Evolutionary conservation across 2,888 invertebrate species (phyloP), one percentile per base, ranked within the genome.

Genomic region (Andrena minutula): DNA sequence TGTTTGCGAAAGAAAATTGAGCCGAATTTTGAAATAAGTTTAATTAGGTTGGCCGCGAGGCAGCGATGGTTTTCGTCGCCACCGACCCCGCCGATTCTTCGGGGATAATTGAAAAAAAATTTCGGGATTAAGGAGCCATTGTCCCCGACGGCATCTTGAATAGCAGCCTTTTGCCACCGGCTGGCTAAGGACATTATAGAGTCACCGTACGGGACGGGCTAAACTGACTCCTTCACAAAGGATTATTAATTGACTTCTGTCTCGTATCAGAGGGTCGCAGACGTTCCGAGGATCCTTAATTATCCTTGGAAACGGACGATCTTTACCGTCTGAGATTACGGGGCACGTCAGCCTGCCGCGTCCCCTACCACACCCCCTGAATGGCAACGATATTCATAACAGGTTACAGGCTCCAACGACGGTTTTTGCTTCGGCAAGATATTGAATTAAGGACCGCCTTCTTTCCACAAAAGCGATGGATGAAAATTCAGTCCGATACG

Each of bases 231-330:
- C 87, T 79, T 73, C 87, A 88, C 88, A 88, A 88, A 88, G 89
- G 88, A 89, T 88, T 88, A 88, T 88, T 88, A 88, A 88, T 88
- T 88, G 88, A 88, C 89, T 88, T 87, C 87, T 88, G 87, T 87
- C 86, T 87, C 89, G 86, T 88, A 88, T 89, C 88, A 86, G 87
- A 81, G 84, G 83, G 75, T 79, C 83, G 77, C 89, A 89, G 89
- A 80, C 87, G 86, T 81, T 77, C 84, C 70, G 72, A 86, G 79
- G 84, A 87, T 86, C 87, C 84, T 88, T 88, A 88, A 88, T 88
- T 88, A 88, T 89, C 87, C 80, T 86, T 87, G 87, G 87, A 89
- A 87, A 89, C 82, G 86, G 86, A 71, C 82, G 86, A 88, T 89
- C 83, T 80, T 81, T 63, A 73, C 78, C 60, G 83, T 71, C 80